Evolutionary conservation across 1,140 invertebrate species (phyloP), one percentile per base, ranked within the genome.

Genomic region (Drosophila pseudoananassae): DNA sequence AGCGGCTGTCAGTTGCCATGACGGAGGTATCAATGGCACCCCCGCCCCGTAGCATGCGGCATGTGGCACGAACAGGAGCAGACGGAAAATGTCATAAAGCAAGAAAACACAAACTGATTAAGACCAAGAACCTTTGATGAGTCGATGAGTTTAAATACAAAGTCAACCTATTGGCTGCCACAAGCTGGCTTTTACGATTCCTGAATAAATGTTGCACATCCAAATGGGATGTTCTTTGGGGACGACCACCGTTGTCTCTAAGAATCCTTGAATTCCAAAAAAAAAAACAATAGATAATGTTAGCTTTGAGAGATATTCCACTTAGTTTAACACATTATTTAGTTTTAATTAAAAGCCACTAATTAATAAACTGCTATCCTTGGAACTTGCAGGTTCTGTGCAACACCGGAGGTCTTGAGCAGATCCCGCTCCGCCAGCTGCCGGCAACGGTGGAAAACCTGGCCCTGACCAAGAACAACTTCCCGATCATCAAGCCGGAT

Each of bases 381-480:
- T 27, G 25, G 5, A n/a, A 27, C 25, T 36, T 36, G 2, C 93
- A 97, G 96, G 96, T 97, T 50, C 94, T 97, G 70, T 97, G 96
- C 93, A 97, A 97, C 93, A 96, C 96, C 54, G 96, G 96, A 59
- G 95, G 95, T 31, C 92, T 97, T 64, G 93, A 94, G 45, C 95
- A 96, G 76, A 96, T 97, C 51, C 96, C 96, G 27, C 93, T 95
- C 15, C 93, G 93, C 25, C 93, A 94, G 43, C 92, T 97, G 51
- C 95, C 96, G 8, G 78, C 93, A 1, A 95, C 94, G 25, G 95
- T 97, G 49, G 96, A 96, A 91, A 96, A 97, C 81, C 91, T 97
- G 50, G 96, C 96, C 0, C 85, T 97, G 52, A 96, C 96, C 36
- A 96, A 96, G 83, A 97, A 97, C 91, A 94, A 96, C 88, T 95